Percentiles rank a stretch among this genome's conserved stretches.
Conservation (phyloP, 2,888 invertebrate genomes). For the Chouioia cunea region DNA sequence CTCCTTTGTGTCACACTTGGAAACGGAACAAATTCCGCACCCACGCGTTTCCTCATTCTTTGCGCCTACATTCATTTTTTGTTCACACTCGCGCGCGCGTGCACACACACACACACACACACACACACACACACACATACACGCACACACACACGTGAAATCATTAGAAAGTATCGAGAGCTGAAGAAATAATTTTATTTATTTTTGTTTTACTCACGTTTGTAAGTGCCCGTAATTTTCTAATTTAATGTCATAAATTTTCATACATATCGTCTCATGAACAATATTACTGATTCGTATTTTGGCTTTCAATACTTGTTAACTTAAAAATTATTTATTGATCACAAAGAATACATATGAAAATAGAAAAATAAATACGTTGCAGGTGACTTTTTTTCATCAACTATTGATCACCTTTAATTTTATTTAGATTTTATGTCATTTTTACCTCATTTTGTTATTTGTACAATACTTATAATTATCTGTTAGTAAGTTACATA, state of each 20-base stretch:
- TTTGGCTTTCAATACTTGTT: constrained; percentile 23
- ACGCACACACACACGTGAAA: constrained; percentile 48
- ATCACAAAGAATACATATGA: constrained; percentile 14
- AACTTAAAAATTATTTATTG: constrained; percentile 41
- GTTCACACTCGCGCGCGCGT: too few species aligned
- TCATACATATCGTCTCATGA: neutral
- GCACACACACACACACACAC: too few species aligned
- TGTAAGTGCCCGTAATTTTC: constrained; percentile 15
- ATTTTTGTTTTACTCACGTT: constrained; percentile 11
- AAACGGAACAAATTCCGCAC: constrained; percentile 19
- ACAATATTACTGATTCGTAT: neutral
- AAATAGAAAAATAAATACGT: constrained; percentile 15
- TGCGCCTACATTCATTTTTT: constrained; percentile 36
- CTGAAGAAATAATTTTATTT: constrained; percentile 9
- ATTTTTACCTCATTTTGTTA: constrained; percentile 44
- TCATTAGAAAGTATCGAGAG: constrained; percentile 31
- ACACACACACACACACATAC: constrained; percentile 48
- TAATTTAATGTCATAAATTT: constrained; percentile 13
- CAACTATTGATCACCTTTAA: constrained; percentile 7
- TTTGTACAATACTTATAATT: constrained; percentile 42
- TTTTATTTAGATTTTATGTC: constrained; percentile 42
- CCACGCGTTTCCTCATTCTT: constrained; percentile 32
- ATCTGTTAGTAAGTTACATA: constrained; percentile 39
- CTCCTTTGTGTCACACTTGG: constrained; percentile 29
- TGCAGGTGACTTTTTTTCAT: constrained; percentile 9